Base-by-base conservation (phyloP, 2,888 invertebrate species). In the Monoplex corrugatus region DNA sequence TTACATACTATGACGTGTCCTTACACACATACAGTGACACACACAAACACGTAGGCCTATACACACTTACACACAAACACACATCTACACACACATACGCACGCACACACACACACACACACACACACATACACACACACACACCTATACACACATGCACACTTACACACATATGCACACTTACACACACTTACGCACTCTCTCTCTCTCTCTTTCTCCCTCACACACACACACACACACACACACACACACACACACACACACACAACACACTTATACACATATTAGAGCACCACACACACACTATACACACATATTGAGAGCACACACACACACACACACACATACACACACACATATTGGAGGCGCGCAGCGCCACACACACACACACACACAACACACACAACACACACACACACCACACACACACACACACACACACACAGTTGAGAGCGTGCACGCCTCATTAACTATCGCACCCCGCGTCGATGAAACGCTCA, bases 51-150 rank as follows among this genome's bases (percentile, higher is more conserved):
- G 23, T 23, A 57, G 13, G 23, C 57, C 10, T 23, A 57, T 23
- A 57, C 57, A 57, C 57, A 57, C 57, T 16, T 23, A 57, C 57
- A 57, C 57, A 16, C 16, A 57, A 10, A 57, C 57, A 57, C 57
- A 57, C 57, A 57, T 23, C 10, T 23, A 57, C 57, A 57, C 57
- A 57, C 57, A 57, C 57, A 57, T 23, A 72, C 72, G 28, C 72
- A 72, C 72, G 28, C n/a, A 72, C 72, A n/a, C n/a, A 72, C n/a
- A 75, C n/a, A 75, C 75, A 28, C 75, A 75, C 75, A 28, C 75
- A 23, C 75, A n/a, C 75, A 75, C n/a, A 75, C 75, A 23, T 10
- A 5, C 32, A 75, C 75, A 75, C n/a, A 75, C 75, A 75, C 75
- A 75, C 75, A 75, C 75, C 23, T 32, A 75, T 28, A 35, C 75